Evolutionary conservation across 2,797 vertebrate species (phyloP).

Genomic region (Hafferia zeledoni): DNA sequence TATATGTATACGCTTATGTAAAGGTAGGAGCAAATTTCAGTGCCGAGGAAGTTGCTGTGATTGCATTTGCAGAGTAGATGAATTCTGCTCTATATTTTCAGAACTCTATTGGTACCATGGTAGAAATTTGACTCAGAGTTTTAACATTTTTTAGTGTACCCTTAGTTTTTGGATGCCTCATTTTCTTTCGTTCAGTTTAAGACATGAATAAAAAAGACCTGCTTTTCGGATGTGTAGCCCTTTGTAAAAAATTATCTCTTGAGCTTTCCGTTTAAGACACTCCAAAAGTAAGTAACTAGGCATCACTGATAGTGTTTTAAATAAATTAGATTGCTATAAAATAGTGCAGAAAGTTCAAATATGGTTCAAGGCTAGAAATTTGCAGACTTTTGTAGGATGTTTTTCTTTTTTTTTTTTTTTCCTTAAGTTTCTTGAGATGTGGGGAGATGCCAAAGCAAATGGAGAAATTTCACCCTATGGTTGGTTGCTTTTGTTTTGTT

Average conservation of each 20-base stretch:
- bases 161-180: neutral
- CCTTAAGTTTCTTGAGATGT: neutral
- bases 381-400: neutral
- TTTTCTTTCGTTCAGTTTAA: neutral
- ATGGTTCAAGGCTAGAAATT: neutral
- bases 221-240: neutral
- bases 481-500: neutral
- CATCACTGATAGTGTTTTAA: neutral
- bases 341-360: neutral
- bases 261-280: neutral
- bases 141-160: neutral
- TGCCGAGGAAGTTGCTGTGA: neutral
- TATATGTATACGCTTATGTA: too few species aligned
- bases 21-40: neutral
- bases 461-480: neutral
- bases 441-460: neutral
- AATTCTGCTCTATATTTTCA: neutral
- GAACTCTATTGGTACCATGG: neutral
- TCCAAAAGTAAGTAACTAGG: neutral
- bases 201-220: neutral
- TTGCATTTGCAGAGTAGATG: neutral
- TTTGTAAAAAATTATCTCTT: neutral
- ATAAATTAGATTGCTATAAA: neutral
- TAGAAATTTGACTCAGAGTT: neutral
- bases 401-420: neutral